Evolutionary conservation across 1,140 invertebrate genomes (phyloP), one percentile per base, ranked within the genome.

Genomic region (Antheraea pernyi): DNA sequence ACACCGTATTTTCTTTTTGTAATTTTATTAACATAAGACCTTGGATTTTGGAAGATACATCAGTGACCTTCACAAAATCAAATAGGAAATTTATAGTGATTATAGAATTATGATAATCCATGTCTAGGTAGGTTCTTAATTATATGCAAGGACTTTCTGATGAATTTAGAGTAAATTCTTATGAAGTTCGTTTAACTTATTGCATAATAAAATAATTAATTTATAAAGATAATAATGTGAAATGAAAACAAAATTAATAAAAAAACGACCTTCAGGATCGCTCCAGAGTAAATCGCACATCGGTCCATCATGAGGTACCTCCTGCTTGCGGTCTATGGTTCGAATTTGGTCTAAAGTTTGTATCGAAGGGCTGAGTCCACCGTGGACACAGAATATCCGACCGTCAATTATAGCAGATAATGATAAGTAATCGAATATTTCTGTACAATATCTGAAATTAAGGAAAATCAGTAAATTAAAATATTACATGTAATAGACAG

Each of bases 201-300:
- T n/a, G n/a, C n/a, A n/a, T n/a, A n/a, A n/a, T n/a, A n/a, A n/a
- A n/a, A n/a, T n/a, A n/a, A n/a, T n/a, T n/a, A n/a, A n/a, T 30
- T 4, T 30, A 30, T 30, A 30, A 30, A 30, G 4, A 30, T 30
- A 30, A 30, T 30, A 30, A 30, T n/a, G 22, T 2, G 22, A 30
- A 30, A 30, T 30, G 22, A 30, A 30, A 30, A 4, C 22, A 16
- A 53, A 48, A 53, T 16, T 13, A 16, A 53, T 6, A 53, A 53
- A 53, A 53, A 16, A 9, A 16, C 46, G 91, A 96, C 97, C 98
- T 96, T 99, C 99, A 61, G 99, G 99, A 94, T 99, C 99, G 77
- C 98, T 99, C 99, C 99, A 99, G 11, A 99, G 92, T 60, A 99
- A 93, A 93, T 99, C 99, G 93, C 99, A 99, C 99, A 99, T 99